A percentile compares a stretch with the other conserved stretches of the same genome.
These are phyloP conservation scores for Antechinus flavipes DNA, from an alignment of 2,113 vertebrate species.

Conservation along the genomic window DNA sequence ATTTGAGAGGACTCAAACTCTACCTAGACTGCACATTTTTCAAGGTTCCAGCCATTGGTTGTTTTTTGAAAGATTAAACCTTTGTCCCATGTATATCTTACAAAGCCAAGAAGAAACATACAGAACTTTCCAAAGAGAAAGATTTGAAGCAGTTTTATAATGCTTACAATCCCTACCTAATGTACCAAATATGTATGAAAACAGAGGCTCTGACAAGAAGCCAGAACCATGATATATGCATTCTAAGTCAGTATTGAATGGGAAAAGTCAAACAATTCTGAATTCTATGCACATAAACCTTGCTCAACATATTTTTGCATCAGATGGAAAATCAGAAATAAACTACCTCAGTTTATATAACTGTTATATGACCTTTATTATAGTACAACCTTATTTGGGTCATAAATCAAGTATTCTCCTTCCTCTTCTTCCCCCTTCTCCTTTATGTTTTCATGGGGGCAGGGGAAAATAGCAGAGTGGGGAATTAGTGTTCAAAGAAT, in stretches of 20 bases:
- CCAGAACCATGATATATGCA: neutral
- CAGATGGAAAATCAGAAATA: constrained; percentile 17
- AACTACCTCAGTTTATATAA: neutral
- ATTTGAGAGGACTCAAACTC: neutral
- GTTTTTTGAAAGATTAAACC: constrained; percentile 17
- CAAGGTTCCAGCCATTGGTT: neutral
- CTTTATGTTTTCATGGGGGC: neutral
- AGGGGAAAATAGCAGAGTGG: neutral
- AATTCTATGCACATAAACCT: neutral
- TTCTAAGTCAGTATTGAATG: neutral
- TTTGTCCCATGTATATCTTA: neutral
- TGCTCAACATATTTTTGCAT: neutral
- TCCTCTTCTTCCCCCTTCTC: neutral
- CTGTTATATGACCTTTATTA: neutral
- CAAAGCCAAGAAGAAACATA: neutral
- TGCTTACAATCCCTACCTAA: neutral
- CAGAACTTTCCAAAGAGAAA: constrained; percentile 30
- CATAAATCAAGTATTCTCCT: neutral
- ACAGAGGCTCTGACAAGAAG: neutral
- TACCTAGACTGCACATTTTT: neutral
- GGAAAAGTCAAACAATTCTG: constrained; percentile 8
- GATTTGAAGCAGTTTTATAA: neutral
- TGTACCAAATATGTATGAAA: neutral
- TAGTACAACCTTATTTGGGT: neutral
- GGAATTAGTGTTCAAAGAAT: neutral